Percentiles rank a stretch among this genome's conserved stretches.
phyloP scores from a whole-genome alignment of 92 coral and sea anemone species.

The Epizoanthus fatuus region DNA sequence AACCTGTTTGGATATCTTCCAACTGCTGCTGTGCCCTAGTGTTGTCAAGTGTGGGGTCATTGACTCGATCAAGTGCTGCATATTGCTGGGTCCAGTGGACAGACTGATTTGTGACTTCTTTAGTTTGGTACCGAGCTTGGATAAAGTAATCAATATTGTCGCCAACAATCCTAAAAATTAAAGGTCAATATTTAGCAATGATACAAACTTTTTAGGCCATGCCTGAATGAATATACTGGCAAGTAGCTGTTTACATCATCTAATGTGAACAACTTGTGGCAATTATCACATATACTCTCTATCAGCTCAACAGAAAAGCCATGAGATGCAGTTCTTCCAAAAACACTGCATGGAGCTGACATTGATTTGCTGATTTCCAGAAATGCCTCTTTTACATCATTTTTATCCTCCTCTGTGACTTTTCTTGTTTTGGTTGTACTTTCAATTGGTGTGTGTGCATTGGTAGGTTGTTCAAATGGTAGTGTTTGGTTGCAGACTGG shows the following conservation, averaged over 20 bases:
- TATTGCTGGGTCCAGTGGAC: constrained; percentile 73
- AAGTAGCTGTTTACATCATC: constrained; percentile 29
- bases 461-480: constrained; percentile 5
- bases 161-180: constrained; percentile 45
- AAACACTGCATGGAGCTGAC: background rate
- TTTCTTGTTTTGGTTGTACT: background rate
- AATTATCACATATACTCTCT: constrained; percentile 13
- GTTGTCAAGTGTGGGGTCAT: constrained; percentile 29
- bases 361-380: constrained; percentile 3
- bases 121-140: constrained; percentile 55
- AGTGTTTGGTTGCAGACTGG: background rate
- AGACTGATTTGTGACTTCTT: constrained; percentile 47
- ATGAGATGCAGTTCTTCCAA: constrained; percentile 35
- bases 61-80: constrained; percentile 50
- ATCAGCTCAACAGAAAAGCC: constrained; percentile 40
- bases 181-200: background rate
- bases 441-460: too few relatives aligned
- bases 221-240: constrained; percentile 16
- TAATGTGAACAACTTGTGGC: constrained; percentile 36
- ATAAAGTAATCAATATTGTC: constrained; percentile 63
- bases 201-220: constrained; percentile 22
- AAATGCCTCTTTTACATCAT: constrained; percentile 10
- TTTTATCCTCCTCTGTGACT: constrained; percentile 18
- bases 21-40: constrained; percentile 4
- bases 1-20: constrained; percentile 37